Base-by-base conservation (phyloP, 2,888 invertebrate species). In the Dolichopus griseipennis region DNA sequence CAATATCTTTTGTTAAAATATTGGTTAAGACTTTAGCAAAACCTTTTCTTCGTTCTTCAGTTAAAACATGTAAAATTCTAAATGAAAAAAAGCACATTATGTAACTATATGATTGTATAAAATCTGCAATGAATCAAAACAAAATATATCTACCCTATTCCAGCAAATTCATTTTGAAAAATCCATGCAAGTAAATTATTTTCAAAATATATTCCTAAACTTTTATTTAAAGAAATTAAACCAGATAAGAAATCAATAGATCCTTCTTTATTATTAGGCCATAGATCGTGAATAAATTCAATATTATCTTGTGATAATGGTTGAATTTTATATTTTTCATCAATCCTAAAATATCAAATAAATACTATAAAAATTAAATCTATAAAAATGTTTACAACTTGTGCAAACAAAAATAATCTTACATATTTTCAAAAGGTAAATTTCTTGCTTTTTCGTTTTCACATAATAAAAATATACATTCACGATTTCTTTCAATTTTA, bases 111-210 rank as follows among this genome's bases (percentile, higher is more conserved):
- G 8, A 10, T 37, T 37, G 4, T n/a, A n/a, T 8, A 37, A 10
- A 7, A 7, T 37, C 2, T 37, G 8, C 8, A 37, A 37, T 37
- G 20, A 61, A 20, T 9, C n/a, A n/a, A 9, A 61, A n/a, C n/a
- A 2, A 20, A 4, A 34, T 2, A 15, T 66, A 72, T 74, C 61
- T 69, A 78, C 78, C 76, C 78, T 63, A 78, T 61, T 1, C 78
- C 79, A 1, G 76, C 69, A 68, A 77, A 79, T 70, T 79, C 79
- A 67, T 79, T 79, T 68, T 78, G 78, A 21, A 79, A 76, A 64
- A 76, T 75, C 79, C 79, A 79, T 20, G 75, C 78, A 33, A 78
- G 69, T 33, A 77, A 69, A 34, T 75, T 74, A 12, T 68, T 65
- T 37, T 71, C 69, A 41, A 74, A 71, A 63, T 73, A 76, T 61